These are phyloP conservation scores for Botia kubotai DNA, from an alignment of 2,797 vertebrate genomes.

Conservation along the genomic window DNA sequence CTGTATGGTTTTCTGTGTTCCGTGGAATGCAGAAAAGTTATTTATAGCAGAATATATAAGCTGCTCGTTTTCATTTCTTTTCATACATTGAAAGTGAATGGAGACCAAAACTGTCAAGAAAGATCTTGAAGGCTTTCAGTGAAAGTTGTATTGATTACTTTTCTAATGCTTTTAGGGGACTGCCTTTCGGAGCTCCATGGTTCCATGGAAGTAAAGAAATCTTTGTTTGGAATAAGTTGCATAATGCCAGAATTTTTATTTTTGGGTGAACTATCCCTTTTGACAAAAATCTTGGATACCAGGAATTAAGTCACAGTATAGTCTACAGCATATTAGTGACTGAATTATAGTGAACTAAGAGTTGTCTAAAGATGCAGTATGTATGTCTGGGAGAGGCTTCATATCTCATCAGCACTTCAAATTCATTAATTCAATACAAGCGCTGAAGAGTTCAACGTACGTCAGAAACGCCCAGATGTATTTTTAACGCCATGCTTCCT, in stretches of 20 bases:
- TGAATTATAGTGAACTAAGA: neutral
- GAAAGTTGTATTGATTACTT: neutral
- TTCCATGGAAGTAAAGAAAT: neutral
- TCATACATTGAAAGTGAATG: neutral
- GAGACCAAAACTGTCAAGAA: neutral
- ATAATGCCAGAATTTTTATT: neutral
- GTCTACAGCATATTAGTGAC: neutral
- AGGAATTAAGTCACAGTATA: neutral
- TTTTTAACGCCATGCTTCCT: constrained; percentile 73
- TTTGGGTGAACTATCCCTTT: neutral
- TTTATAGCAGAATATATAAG: neutral
- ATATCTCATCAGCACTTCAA: constrained; percentile 62
- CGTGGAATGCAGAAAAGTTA: neutral
- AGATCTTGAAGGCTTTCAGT: neutral
- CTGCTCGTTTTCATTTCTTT: neutral
- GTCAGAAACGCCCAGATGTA: constrained; percentile 69
- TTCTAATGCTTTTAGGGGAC: neutral
- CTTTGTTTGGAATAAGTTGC: neutral
- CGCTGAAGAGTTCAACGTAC: constrained; percentile 67
- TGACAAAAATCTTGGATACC: neutral
- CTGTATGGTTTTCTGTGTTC: neutral
- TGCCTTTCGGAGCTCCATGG: neutral
- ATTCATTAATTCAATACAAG: constrained; percentile 70
- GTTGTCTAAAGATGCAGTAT: constrained; percentile 60
- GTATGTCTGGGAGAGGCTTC: constrained; percentile 58